phyloP scores from a whole-genome alignment of 2,888 invertebrate genomes.

The Torymus tubicola region DNA sequence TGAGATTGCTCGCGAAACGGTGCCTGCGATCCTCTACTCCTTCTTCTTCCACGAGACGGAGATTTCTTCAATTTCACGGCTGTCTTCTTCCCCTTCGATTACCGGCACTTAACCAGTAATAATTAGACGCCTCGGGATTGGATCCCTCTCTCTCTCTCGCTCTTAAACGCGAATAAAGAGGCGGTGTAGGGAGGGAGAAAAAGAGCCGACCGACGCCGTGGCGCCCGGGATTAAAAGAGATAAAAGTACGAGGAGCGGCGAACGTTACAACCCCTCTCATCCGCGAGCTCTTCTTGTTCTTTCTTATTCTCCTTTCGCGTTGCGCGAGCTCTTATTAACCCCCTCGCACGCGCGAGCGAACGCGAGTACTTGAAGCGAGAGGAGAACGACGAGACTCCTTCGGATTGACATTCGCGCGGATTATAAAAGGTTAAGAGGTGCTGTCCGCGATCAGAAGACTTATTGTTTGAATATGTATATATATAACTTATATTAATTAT shows the following conservation, averaged over 20 bases:
- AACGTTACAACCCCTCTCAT: conserved; percentile 11
- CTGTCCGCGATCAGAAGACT: too few relatives aligned
- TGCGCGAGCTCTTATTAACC: conserved; percentile 9
- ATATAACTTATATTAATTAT: too few relatives aligned
- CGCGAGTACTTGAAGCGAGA: background rate
- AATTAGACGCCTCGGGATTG: conserved; percentile 72
- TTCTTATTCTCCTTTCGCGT: background rate
- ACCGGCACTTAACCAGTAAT: conserved; percentile 73
- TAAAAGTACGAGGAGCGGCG: conserved; percentile 39
- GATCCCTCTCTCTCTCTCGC: conserved; percentile 59
- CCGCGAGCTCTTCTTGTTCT: background rate
- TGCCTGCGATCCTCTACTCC: conserved; percentile 26
- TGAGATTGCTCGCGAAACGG: conserved; percentile 47
- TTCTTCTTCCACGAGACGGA: conserved; percentile 28
- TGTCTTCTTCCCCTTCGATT: conserved; percentile 71
- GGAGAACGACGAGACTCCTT: background rate
- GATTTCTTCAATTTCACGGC: conserved; percentile 73
- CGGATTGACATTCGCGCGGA: background rate
- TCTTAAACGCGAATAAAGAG: conserved; percentile 67
- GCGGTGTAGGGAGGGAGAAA: conserved; percentile 43
- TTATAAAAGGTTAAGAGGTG: background rate
- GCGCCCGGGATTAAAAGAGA: conserved; percentile 48
- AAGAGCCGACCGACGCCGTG: conserved; percentile 14
- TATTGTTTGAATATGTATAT: too few relatives aligned
- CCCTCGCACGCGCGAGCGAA: background rate